Percentiles rank a stretch among this genome's conserved stretches.
Conservation (phyloP, 2,888 invertebrate genomes). For the Andricus quercusramuli region DNA sequence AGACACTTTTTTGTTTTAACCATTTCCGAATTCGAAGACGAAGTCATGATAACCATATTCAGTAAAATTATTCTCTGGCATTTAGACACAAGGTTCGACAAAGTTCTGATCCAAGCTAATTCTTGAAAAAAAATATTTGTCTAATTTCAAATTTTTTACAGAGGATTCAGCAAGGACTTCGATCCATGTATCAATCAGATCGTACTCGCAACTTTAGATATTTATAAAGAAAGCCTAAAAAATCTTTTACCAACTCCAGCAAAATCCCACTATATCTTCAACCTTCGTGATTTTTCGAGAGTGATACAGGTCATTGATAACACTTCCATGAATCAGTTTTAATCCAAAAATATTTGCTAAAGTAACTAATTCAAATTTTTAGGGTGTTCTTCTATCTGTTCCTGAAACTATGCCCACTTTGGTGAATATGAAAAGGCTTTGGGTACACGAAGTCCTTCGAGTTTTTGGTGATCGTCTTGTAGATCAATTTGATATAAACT, state of each 20-base stretch:
- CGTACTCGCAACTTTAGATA: constrained; percentile 90
- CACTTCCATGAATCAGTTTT: constrained; percentile 1
- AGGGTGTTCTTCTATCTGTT: constrained; percentile 94
- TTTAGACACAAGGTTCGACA: constrained; percentile 89
- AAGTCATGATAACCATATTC: constrained; percentile 91
- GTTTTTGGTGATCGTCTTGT: constrained; percentile 96
- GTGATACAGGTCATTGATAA: constrained; percentile 86
- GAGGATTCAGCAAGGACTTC: constrained; percentile 95
- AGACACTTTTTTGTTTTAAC: constrained; percentile 92
- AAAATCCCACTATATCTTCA: constrained; percentile 97
- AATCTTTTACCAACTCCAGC: constrained; percentile 94
- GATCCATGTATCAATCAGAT: constrained; percentile 95
- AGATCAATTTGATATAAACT: constrained; percentile 89
- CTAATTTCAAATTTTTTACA: constrained; percentile 49
- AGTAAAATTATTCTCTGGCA: constrained; percentile 96
- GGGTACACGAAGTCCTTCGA: constrained; percentile 96
- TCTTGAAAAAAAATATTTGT: background rate
- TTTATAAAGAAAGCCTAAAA: constrained; percentile 91
- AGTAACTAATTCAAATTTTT: constrained; percentile 51
- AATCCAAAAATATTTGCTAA: background rate
- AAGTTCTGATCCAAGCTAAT: background rate
- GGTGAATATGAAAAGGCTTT: constrained; percentile 92
- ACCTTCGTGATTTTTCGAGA: constrained; percentile 94
- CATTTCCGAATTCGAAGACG: constrained; percentile 94
- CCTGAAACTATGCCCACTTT: constrained; percentile 95